A percentile compares a stretch with the other conserved stretches of the same genome.
Conservation (phyloP, 2,797 vertebrate species). For the Jordanella pulchra region DNA sequence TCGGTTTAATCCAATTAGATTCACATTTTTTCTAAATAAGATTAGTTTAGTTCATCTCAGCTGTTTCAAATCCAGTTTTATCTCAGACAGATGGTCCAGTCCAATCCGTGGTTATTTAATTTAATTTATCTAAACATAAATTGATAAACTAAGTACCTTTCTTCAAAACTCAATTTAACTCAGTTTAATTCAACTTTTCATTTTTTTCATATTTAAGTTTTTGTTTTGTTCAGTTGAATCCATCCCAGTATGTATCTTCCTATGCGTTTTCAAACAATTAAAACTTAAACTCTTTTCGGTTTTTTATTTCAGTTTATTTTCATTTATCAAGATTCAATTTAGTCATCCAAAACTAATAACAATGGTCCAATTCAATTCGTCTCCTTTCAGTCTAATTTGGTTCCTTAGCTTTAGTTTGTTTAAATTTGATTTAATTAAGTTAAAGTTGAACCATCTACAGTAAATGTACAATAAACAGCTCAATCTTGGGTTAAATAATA, state of each 20-base stretch:
- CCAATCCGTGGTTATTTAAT: too few species aligned
- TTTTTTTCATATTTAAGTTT: too few species aligned
- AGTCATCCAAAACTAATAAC: too few species aligned
- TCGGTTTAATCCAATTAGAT: neutral
- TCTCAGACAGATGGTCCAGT: too few species aligned
- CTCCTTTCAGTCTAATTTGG: neutral
- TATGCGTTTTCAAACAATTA: too few species aligned
- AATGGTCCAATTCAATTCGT: too few species aligned
- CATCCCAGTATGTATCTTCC: too few species aligned
- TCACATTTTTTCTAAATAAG: neutral
- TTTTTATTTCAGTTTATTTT: too few species aligned
- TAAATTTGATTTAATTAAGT: neutral
- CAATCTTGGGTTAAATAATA: neutral
- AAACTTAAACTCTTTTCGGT: neutral
- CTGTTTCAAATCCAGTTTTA: neutral
- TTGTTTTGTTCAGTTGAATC: too few species aligned
- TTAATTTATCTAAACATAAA: too few species aligned
- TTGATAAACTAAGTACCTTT: neutral
- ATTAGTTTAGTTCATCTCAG: neutral
- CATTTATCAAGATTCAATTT: too few species aligned
- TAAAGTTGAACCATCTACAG: neutral
- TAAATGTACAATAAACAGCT: neutral
- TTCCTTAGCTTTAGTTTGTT: neutral
- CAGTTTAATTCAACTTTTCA: too few species aligned
- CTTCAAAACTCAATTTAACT: neutral